Evolutionary conservation across 2,113 vertebrate genomes (phyloP), one percentile per base, ranked within the genome.

Genomic region (Dromiciops gliroides): DNA sequence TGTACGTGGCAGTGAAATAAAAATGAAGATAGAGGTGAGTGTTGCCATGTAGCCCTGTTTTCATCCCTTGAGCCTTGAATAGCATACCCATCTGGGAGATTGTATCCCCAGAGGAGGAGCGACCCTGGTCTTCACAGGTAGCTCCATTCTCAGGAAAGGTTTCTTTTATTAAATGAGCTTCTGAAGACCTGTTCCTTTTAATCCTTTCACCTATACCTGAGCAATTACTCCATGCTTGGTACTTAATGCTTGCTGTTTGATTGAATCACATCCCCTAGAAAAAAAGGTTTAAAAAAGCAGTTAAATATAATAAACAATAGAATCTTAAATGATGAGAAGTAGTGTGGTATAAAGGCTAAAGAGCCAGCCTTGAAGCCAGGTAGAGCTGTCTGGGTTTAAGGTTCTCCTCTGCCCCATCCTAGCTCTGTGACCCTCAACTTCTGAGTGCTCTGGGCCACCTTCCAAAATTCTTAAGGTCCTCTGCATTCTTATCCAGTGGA

Each of bases 21-120:
- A 98, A 96, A 98, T 97, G 49, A 99, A 99, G 94, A 96, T 98
- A 89, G 98, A 99, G 98, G 99, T 99, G 93, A 95, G 98, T 97
- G 51, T 51, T 28, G 8, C 19, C 24, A 5, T 28, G 24, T n/a
- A 3, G 3, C 90, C 89, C 8, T 51, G 4, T 53, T 95, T 31
- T 89, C 95, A 50, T 51, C 1, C 12, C 31, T 14, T 3, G 14
- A 75, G n/a, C 14, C 37, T 44, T 67, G 31, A 56, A 56, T 56
- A 28, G 8, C 31, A 19, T 1, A n/a, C 16, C 31, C 7, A 2
- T 83, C 67, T 22, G 19, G 44, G n/a, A 23, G 31, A 37, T 26
- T 67, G 67, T 83, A 8, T 83, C 37, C 14, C 67, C 67, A 83
- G n/a, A 44, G 60, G 14, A 24, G 60, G 37, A 56, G 1, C 26